phyloP scores from a whole-genome alignment of 2,113 vertebrate genomes.

The Cyphomyrus plagiostoma region DNA sequence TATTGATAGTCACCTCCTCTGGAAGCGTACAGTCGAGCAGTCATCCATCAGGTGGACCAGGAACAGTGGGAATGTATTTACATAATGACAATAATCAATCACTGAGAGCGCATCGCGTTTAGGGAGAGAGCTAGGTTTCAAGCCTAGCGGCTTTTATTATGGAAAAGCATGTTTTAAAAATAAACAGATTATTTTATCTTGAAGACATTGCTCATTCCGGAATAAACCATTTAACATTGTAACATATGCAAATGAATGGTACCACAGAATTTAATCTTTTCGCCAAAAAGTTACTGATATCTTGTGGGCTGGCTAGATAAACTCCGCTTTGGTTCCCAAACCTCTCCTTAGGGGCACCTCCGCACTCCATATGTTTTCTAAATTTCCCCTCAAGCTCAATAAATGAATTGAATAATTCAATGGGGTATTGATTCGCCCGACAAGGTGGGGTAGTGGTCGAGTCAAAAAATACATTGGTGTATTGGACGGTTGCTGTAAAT shows the following conservation, averaged over 20 bases:
- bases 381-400: background rate
- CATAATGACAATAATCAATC: conserved; percentile 5
- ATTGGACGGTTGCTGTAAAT: background rate
- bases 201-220: background rate
- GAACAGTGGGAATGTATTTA: background rate
- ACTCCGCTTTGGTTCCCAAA: background rate
- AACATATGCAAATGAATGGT: background rate
- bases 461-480: background rate
- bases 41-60: background rate
- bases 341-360: background rate
- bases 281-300: background rate
- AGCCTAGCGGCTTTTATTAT: background rate
- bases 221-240: background rate
- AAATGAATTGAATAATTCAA: background rate
- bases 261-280: background rate
- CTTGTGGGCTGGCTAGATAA: background rate
- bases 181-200: background rate
- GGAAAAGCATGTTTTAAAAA: background rate
- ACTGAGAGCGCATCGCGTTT: background rate
- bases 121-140: background rate
- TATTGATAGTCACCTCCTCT: background rate
- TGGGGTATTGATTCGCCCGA: background rate
- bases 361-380: background rate
- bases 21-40: background rate
- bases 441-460: background rate